Evolutionary conservation across 2,888 invertebrate genomes (phyloP), one percentile per base, ranked within the genome.

Genomic region (Epistrophella euchroma): DNA sequence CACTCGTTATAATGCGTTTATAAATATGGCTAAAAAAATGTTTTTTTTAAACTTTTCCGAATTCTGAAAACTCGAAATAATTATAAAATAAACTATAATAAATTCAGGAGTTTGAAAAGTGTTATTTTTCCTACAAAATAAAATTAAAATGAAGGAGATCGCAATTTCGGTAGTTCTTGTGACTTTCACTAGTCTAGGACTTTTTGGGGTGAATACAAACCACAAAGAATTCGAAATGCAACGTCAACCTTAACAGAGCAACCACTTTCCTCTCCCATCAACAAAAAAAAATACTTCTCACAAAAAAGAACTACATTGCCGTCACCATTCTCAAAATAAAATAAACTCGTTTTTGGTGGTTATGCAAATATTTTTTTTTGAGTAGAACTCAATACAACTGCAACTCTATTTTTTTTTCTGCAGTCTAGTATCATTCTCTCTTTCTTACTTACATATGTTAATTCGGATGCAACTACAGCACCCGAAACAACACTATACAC

Each of bases 341-440:
- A n/a, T n/a, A n/a, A 55, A 77, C 66, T 71, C n/a, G 50, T 76
- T 45, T 66, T 11, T 35, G 77, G 40, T 62, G 73, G 68, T 77
- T 62, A 68, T 73, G 73, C 68, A 15, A 37, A 19, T 2, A 13
- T 37, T 43, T 43, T n/a, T n/a, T 73, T 37, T 35, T 52, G 28
- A 4, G 28, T 28, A 2, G 28, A 4, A 28, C 40, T 52, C 19
- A 66, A 32, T 11, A 4, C 35, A 47, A 70, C n/a, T 25, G 15
- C n/a, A n/a, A n/a, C n/a, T n/a, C n/a, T n/a, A n/a, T n/a, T n/a
- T 13, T 40, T 40, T 40, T 40, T 5, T 40, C 15, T 71, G 37
- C n/a, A 25, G 2, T 17, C 17, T 62, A 28, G 0, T 78, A n/a
- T 58, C 32, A 40, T 43, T 7, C 45, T 70, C 76, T 76, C 73